phyloP scores from a whole-genome alignment of 2,797 vertebrate genomes.

The Crocidura indochinensis region DNA sequence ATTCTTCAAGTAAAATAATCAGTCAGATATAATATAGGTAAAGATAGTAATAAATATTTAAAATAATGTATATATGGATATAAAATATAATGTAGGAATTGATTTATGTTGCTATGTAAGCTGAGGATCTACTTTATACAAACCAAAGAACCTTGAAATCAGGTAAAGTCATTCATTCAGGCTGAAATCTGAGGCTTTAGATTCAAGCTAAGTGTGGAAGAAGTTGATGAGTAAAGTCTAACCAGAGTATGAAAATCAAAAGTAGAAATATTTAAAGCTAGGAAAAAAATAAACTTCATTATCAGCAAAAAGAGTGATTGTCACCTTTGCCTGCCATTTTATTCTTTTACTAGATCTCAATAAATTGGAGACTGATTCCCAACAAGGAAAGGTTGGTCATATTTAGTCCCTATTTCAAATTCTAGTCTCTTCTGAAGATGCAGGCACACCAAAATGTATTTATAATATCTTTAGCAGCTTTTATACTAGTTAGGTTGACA shows the following conservation, averaged over 20 bases:
- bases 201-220: neutral
- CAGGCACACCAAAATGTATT: neutral
- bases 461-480: neutral
- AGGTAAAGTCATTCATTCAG: neutral
- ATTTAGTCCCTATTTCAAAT: neutral
- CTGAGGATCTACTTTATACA: neutral
- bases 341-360: neutral
- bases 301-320: neutral
- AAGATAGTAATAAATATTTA: neutral
- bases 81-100: neutral
- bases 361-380: neutral
- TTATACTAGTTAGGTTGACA: neutral
- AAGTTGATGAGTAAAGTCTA: neutral
- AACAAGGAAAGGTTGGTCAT: neutral
- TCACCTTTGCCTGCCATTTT: neutral
- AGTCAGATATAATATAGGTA: neutral
- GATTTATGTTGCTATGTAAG: neutral
- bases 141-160: neutral
- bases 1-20: slow-evolving; percentile 4
- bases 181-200: neutral
- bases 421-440: neutral
- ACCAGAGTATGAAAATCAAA: neutral
- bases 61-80: neutral
- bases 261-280: neutral
- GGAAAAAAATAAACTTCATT: neutral